phyloP scores from a whole-genome alignment of 2,113 vertebrate genomes.

The Muntiacus muntjak region DNA sequence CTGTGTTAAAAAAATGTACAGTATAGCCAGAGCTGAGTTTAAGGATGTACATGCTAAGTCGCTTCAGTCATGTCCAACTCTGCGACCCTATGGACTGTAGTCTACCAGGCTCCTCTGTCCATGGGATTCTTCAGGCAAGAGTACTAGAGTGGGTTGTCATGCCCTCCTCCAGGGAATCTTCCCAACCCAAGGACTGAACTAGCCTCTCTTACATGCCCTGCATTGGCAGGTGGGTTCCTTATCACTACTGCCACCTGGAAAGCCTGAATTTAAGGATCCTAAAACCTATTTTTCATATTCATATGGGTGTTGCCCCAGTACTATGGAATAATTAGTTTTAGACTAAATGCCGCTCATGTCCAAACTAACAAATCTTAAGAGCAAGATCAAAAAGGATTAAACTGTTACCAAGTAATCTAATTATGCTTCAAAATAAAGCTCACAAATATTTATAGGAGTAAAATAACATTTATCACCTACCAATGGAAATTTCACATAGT shows the following conservation, averaged over 20 bases:
- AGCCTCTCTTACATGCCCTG: not conserved
- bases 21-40: not conserved
- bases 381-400: not conserved
- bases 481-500: not conserved
- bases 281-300: conserved; percentile 3
- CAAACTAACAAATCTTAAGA: not conserved
- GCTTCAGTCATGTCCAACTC: not conserved
- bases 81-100: not conserved
- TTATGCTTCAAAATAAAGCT: not conserved
- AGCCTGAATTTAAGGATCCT: not conserved
- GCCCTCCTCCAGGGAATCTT: not conserved
- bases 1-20: not conserved
- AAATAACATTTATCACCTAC: not conserved
- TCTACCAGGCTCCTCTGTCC: not conserved
- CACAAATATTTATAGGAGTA: not conserved
- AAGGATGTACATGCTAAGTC: not conserved
- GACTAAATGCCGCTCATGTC: not conserved
- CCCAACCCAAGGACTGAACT: not conserved
- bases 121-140: not conserved
- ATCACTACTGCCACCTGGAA: not conserved
- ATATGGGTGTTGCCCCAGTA: not conserved
- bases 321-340: not conserved
- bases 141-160: not conserved
- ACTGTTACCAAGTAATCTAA: not conserved
- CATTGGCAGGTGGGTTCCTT: not conserved